Conservation (phyloP, 2,113 vertebrate species). For the Heloderma charlesbogerti region DNA sequence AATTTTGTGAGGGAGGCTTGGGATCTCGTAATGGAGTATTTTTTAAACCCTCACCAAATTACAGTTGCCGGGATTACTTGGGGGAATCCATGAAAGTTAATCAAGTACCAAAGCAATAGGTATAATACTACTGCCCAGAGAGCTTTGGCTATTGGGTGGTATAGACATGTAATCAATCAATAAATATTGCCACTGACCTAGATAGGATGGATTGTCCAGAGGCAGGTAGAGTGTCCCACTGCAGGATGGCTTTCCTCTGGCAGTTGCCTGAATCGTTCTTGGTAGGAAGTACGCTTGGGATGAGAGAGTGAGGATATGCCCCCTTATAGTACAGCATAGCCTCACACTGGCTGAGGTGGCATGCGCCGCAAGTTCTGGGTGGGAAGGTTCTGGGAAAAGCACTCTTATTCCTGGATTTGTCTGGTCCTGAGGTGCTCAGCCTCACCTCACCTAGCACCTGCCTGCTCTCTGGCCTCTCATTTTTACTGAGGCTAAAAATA, state of each 20-base stretch:
- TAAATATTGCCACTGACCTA: too few species aligned
- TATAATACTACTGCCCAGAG: too few species aligned
- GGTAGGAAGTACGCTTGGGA: background rate
- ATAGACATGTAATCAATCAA: too few species aligned
- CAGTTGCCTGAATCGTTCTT: background rate
- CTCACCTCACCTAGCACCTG: conserved; percentile 2
- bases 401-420: accelerated
- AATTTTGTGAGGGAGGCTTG: background rate
- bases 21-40: background rate
- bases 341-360: background rate
- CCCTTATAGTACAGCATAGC: background rate
- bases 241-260: background rate
- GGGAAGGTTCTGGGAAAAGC: background rate
- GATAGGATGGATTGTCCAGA: background rate
- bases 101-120: background rate
- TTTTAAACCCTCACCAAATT: background rate
- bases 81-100: background rate
- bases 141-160: too few species aligned
- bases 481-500: conserved; percentile 51
- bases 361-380: background rate
- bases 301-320: background rate
- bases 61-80: background rate
- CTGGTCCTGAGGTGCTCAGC: accelerated
- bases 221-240: background rate
- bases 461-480: conserved; percentile 18